These are phyloP conservation scores for Cuniculus paca DNA, from an alignment of 2,797 vertebrate genomes.

Conservation along the genomic window DNA sequence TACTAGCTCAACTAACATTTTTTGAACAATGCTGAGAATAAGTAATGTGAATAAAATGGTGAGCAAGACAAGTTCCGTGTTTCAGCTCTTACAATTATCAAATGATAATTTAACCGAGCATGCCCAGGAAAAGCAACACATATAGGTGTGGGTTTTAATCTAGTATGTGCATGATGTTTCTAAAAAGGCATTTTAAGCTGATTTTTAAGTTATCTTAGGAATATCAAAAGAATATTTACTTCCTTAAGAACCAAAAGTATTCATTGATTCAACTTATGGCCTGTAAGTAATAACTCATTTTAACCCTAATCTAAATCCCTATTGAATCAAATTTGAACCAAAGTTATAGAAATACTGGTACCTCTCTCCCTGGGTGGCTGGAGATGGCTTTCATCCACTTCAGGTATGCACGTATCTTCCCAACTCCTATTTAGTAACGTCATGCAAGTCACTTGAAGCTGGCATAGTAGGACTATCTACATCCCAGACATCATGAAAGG, in stretches of 20 bases:
- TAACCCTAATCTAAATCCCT: slow-evolving; percentile 33
- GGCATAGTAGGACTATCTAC: background rate
- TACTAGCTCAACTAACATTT: background rate
- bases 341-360: background rate
- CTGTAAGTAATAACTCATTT: slow-evolving; percentile 43
- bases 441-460: background rate
- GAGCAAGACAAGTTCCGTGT: background rate
- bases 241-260: slow-evolving; percentile 44
- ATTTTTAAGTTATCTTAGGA: slow-evolving; percentile 51
- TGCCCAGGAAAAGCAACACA: background rate
- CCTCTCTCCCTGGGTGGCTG: background rate
- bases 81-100: background rate
- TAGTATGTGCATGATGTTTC: background rate
- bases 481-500: background rate
- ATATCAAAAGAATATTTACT: slow-evolving; percentile 40
- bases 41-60: background rate
- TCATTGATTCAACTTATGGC: slow-evolving; percentile 62
- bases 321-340: background rate
- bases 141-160: background rate
- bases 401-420: background rate
- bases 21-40: background rate
- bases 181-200: slow-evolving; percentile 2
- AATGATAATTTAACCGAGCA: background rate
- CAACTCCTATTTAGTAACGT: background rate
- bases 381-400: background rate